Evolutionary conservation across 2,113 vertebrate species (phyloP).

Genomic region (Pongo pygmaeus): DNA sequence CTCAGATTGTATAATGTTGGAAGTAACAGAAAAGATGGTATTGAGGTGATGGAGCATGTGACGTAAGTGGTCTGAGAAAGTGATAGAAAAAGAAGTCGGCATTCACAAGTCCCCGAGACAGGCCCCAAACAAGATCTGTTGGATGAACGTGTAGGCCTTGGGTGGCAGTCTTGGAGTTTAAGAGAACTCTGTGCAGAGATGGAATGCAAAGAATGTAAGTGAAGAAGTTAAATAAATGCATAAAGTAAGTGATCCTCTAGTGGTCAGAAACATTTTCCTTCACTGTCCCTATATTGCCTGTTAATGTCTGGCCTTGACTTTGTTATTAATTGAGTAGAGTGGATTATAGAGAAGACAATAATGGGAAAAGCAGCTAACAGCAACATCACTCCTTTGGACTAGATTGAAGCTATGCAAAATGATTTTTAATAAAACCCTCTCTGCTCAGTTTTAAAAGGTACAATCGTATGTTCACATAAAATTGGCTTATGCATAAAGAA

Average conservation of each 20-base stretch:
- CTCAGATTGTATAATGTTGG: neutral
- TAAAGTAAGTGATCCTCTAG: neutral
- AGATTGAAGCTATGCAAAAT: slow-evolving; percentile 8
- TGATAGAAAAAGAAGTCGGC: neutral
- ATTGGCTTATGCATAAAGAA: neutral
- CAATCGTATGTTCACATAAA: neutral
- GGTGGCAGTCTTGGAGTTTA: neutral
- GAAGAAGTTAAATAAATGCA: neutral
- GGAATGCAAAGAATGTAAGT: neutral
- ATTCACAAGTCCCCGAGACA: neutral
- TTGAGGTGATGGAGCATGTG: neutral
- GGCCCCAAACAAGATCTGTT: neutral
- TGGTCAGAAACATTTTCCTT: neutral
- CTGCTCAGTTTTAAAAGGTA: neutral
- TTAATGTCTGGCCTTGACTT: neutral
- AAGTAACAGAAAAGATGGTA: neutral
- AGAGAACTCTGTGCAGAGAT: neutral
- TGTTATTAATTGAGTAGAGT: neutral
- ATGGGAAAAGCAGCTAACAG: neutral
- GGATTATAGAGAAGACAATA: neutral
- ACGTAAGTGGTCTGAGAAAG: neutral
- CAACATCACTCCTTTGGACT: neutral
- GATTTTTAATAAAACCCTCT: neutral
- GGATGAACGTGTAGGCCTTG: neutral
- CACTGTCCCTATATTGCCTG: neutral